Conservation (phyloP, 2,888 invertebrate species). For the Cryptus viduatorius region DNA sequence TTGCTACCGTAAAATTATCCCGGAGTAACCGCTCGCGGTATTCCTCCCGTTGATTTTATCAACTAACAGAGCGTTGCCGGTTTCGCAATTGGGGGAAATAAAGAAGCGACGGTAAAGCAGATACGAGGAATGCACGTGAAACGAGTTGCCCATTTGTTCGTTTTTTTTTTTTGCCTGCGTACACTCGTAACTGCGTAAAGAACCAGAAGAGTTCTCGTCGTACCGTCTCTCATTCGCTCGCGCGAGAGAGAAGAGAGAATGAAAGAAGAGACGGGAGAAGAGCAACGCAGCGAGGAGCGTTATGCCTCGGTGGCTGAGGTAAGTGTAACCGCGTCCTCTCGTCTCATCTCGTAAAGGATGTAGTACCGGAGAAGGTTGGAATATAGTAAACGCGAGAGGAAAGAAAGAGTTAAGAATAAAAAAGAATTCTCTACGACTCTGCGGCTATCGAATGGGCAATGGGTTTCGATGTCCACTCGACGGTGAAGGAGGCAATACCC, state of each 20-base stretch:
- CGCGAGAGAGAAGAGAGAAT: conserved; percentile 41
- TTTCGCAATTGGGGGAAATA: conserved; percentile 16
- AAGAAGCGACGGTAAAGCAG: conserved; percentile 30
- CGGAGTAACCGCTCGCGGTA: background rate
- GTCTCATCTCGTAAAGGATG: conserved; percentile 56
- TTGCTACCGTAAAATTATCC: conserved; percentile 6
- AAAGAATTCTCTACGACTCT: background rate
- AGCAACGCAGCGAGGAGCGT: conserved; percentile 69
- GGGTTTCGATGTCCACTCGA: conserved; percentile 66
- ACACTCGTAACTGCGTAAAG: conserved; percentile 52
- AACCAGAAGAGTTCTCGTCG: conserved; percentile 36
- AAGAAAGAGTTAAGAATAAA: conserved; percentile 7
- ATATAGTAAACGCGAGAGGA: conserved; percentile 43
- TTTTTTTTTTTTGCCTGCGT: conserved; percentile 6
- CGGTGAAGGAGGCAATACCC: conserved; percentile 58
- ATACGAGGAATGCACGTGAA: conserved; percentile 49
- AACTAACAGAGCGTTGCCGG: background rate
- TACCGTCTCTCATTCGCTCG: conserved; percentile 1
- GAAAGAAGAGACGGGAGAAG: conserved; percentile 64
- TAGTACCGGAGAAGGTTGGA: conserved; percentile 47
- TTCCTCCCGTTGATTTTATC: conserved; percentile 29
- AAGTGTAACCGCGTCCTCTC: conserved; percentile 65
- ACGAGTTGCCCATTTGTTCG: conserved; percentile 30
- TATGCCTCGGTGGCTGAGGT: conserved; percentile 70
- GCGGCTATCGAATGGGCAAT: conserved; percentile 61